These are phyloP conservation scores for Oscheius sp. DNA, from an alignment of 2,888 invertebrate species.

Conservation along the genomic window DNA sequence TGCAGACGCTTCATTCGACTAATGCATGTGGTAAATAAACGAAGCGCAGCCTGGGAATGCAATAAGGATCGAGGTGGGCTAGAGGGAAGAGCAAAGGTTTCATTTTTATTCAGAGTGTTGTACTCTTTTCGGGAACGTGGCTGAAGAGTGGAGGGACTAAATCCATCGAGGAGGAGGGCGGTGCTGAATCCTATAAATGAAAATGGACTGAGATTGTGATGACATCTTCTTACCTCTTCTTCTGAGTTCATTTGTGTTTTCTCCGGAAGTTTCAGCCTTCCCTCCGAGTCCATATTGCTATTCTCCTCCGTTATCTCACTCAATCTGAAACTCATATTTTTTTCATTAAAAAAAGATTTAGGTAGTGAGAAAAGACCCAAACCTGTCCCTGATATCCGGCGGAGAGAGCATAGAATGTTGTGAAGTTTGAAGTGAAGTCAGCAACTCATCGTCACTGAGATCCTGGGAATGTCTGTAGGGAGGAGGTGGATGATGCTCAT, in stretches of 20 bases:
- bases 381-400: constrained; percentile 12
- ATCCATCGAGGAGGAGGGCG: constrained; percentile 10
- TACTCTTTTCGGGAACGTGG: not conserved
- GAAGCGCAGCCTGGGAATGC: constrained; percentile 1
- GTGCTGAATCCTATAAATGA: not conserved
- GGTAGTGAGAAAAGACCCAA: not conserved
- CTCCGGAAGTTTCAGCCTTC: not conserved
- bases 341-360: not conserved
- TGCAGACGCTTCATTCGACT: not conserved
- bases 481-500: constrained; percentile 12
- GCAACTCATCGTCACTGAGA: constrained; percentile 16
- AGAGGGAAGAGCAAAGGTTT: not conserved
- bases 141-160: not conserved
- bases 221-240: not conserved
- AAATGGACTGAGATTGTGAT: not conserved
- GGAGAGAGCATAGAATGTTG: not conserved
- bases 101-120: constrained; percentile 9
- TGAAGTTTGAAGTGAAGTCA: not conserved
- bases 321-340: constrained; percentile 13
- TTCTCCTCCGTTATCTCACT: constrained; percentile 25
- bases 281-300: constrained; percentile 16
- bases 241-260: not conserved
- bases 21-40: constrained; percentile 11
- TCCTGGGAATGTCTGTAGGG: constrained; percentile 25
- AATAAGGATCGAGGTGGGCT: no score